Evolutionary conservation across 2,888 invertebrate species (phyloP).

Genomic region (Agrotis exclamationis): DNA sequence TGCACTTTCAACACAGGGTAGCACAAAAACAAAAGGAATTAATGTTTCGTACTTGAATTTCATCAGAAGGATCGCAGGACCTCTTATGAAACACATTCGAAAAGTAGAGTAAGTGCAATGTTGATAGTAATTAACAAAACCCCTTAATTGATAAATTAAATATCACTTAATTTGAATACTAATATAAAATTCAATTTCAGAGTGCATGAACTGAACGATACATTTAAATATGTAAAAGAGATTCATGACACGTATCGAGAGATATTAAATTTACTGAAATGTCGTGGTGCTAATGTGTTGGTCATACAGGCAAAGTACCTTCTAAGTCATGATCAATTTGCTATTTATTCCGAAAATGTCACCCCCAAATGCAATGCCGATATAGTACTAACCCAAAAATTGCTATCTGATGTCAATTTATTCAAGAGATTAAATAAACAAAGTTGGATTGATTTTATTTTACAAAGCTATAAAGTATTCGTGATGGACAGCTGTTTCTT

Average conservation of each 20-base stretch:
- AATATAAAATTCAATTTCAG: conserved; percentile 68
- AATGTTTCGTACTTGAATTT: conserved; percentile 85
- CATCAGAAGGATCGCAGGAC: conserved; percentile 84
- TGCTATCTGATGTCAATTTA: conserved; percentile 73
- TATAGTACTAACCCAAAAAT: conserved; percentile 75
- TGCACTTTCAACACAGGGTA: conserved; percentile 72
- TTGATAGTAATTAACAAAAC: neutral
- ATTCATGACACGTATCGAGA: conserved; percentile 84
- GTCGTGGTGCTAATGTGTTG: conserved; percentile 82
- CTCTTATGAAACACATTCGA: conserved; percentile 83
- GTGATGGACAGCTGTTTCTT: conserved; percentile 88
- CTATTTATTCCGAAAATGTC: conserved; percentile 77
- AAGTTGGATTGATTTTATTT: conserved; percentile 92
- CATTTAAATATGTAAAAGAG: conserved; percentile 81
- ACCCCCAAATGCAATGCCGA: conserved; percentile 81
- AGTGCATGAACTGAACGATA: conserved; percentile 75
- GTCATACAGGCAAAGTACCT: conserved; percentile 81
- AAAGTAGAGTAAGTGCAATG: conserved; percentile 79
- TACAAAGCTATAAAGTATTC: conserved; percentile 92
- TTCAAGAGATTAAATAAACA: conserved; percentile 85
- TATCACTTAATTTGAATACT: neutral
- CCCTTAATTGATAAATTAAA: neutral
- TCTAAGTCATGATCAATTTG: conserved; percentile 84
- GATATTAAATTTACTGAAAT: conserved; percentile 79
- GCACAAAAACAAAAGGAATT: conserved; percentile 81